Percentiles rank a stretch among this genome's conserved stretches.
Evolutionary conservation across 2,888 invertebrate genomes (phyloP).

Genomic region (Drosophila eohydei): DNA sequence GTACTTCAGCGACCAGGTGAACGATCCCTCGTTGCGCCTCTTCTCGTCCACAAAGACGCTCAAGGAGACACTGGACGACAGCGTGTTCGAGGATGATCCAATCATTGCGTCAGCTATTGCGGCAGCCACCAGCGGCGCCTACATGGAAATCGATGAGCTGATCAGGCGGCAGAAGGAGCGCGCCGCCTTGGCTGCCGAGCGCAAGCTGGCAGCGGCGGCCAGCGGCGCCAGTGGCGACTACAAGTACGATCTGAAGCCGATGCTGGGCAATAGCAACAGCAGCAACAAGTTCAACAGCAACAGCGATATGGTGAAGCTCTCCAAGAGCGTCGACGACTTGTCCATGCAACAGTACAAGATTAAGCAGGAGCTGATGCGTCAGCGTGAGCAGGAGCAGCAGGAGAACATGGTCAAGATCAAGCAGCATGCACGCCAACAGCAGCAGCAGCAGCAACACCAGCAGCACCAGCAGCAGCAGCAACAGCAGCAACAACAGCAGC

Average conservation of each 20-base stretch:
- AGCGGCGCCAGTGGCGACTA: slow-evolving; percentile 73
- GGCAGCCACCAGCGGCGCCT: slow-evolving; percentile 84
- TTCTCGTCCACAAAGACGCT: slow-evolving; percentile 85
- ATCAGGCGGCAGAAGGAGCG: slow-evolving; percentile 83
- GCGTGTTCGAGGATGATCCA: slow-evolving; percentile 85
- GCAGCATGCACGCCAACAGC: slow-evolving; percentile 82
- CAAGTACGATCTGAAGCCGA: slow-evolving; percentile 82
- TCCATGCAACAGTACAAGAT: slow-evolving; percentile 82
- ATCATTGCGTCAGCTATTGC: slow-evolving; percentile 85
- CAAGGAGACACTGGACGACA: slow-evolving; percentile 85
- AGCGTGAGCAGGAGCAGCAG: slow-evolving; percentile 82
- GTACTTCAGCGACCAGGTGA: slow-evolving; percentile 85
- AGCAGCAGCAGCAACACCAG: slow-evolving; percentile 76
- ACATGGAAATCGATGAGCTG: slow-evolving; percentile 85
- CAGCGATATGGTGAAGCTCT: slow-evolving; percentile 77
- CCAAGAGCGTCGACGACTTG: slow-evolving; percentile 81
- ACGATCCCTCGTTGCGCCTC: slow-evolving; percentile 85
- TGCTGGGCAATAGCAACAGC: slow-evolving; percentile 73
- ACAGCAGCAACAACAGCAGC: slow-evolving; percentile 67
- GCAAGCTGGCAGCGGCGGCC: slow-evolving; percentile 65
- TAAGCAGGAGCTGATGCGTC: slow-evolving; percentile 80
- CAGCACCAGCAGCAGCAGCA: slow-evolving; percentile 63
- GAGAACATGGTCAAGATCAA: slow-evolving; percentile 83
- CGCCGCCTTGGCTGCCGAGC: slow-evolving; percentile 76
- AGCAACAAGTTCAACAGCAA: slow-evolving; percentile 78